A percentile compares a stretch with the other conserved stretches of the same genome.
Evolutionary conservation across 2,888 invertebrate species (phyloP).

Genomic region (Mythimna vitellina): DNA sequence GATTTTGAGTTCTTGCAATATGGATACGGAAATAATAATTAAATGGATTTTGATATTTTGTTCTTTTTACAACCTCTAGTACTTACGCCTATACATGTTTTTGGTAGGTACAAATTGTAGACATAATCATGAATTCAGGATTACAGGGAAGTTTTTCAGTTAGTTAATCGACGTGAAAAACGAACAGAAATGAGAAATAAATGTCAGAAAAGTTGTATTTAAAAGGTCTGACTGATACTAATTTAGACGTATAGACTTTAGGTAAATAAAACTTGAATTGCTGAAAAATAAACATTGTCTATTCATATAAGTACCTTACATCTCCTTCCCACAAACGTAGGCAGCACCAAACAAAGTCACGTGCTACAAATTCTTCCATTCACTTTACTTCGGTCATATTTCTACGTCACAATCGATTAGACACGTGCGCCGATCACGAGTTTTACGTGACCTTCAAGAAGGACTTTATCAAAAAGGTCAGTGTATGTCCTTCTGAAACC

Average conservation of each 20-base stretch:
- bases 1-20: no score
- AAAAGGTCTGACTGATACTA: no score
- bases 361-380: not conserved
- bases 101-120: not conserved
- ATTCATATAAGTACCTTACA: not conserved
- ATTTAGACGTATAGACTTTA: no score
- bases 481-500: not conserved
- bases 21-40: no score
- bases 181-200: not conserved
- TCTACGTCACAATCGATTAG: slow-evolving; percentile 7
- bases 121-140: not conserved
- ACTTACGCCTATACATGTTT: no score
- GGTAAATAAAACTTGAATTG: no score
- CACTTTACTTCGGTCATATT: not conserved
- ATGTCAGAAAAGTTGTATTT: no score
- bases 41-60: not conserved
- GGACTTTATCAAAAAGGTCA: slow-evolving; percentile 11
- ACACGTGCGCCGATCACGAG: slow-evolving; percentile 20
- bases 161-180: not conserved
- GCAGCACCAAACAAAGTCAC: not conserved
- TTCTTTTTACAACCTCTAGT: not conserved
- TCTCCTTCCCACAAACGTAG: not conserved
- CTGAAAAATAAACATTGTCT: no score
- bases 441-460: slow-evolving; percentile 4
- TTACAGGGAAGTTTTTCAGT: not conserved